Evolutionary conservation across 2,797 vertebrate species (phyloP), one percentile per base, ranked within the genome.

Genomic region (Hirundo rustica): DNA sequence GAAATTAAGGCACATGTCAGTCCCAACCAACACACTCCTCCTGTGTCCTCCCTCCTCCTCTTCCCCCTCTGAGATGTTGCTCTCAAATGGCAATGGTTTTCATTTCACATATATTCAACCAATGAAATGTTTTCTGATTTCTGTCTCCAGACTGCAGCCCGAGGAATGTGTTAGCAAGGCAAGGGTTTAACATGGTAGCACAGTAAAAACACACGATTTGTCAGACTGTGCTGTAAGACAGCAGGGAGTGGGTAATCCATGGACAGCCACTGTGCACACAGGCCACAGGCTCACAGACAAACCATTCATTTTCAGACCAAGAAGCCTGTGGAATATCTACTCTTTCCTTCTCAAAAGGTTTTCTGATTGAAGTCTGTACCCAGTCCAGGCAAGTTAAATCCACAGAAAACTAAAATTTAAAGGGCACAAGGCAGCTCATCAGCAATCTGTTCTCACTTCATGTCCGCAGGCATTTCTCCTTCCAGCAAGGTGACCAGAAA

Each of bases 1-100:
- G 93, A 96, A 91, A 94, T 85, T 95, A 79, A 76, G 93, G 92
- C 76, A 36, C 96, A 93, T 94, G 97, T 97, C 98, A 97, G 95
- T 97, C 95, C 89, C 83, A 96, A 90, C 88, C 96, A 94, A 73
- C 93, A 94, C 89, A 12, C 88, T 92, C 30, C 50, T 62, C 25
- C 60, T 26, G 42, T 16, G 25, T 27, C 13, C 42, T 20, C n/a
- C 53, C 74, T 51, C 44, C 72, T 60, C 25, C 38, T 25, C 51
- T 78, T 66, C 36, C 62, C 87, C 42, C 30, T 8, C 1, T 11
- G 61, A 73, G 72, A 88, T 54, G 60, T 36, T 3, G 13, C 79
- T 86, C 72, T 96, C 83, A 73, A 88, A 90, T 23, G 44, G 88
- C 51, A 58, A 57, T 11, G 32, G 80, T 75, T 94, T 80, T 62